A percentile compares a stretch with the other conserved stretches of the same genome.
Conservation (phyloP, 2,113 vertebrate genomes). For the Atrichornis clamosus region DNA sequence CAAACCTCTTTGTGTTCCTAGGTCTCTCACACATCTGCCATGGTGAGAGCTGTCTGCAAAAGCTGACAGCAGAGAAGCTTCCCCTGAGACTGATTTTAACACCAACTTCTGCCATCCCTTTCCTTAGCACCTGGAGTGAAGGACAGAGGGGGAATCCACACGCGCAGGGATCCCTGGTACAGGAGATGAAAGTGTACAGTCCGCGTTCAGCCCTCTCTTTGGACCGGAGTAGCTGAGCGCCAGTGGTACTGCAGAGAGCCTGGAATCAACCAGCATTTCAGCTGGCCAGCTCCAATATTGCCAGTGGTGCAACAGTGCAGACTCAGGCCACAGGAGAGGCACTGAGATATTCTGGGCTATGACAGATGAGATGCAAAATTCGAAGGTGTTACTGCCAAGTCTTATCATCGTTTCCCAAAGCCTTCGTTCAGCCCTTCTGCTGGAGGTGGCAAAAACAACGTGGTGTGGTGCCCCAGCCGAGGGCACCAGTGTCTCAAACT, state of each 20-base stretch:
- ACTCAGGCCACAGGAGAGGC: neutral
- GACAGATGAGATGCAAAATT: neutral
- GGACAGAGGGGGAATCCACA: neutral
- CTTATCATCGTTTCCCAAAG: neutral
- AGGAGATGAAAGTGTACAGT: neutral
- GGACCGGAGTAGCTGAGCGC: neutral
- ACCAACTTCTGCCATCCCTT: neutral
- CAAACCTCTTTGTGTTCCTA: neutral
- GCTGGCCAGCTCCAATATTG: neutral
- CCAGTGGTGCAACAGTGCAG: neutral
- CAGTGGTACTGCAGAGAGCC: neutral
- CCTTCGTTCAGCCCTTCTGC: neutral
- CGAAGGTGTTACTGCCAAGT: neutral
- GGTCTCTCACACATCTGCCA: neutral
- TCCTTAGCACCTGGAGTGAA: neutral
- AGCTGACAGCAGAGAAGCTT: neutral
- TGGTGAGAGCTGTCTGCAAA: neutral
- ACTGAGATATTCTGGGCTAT: rapidly evolving
- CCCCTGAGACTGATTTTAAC: neutral
- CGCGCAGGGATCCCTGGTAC: neutral
- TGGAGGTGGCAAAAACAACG: rapidly evolving
- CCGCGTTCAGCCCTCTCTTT: rapidly evolving
- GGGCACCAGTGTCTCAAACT: neutral
- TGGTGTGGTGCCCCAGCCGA: rapidly evolving
- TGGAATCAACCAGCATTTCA: neutral